phyloP scores from a whole-genome alignment of 1,140 invertebrate species.

The Panagrolaimus sp. region DNA sequence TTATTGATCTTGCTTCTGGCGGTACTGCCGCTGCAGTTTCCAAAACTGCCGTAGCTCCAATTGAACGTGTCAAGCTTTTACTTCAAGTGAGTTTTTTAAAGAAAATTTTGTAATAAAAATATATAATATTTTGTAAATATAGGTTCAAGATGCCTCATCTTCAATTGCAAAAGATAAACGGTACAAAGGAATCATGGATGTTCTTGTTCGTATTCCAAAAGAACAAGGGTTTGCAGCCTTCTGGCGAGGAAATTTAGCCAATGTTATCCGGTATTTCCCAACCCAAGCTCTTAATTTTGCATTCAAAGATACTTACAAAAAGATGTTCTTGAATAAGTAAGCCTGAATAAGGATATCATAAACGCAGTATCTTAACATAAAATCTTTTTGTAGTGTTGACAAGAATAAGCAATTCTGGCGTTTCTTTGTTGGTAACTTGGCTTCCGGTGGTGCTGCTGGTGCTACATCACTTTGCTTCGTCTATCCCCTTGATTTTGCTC shows the following conservation, averaged over 20 bases:
- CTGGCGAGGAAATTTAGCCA: slow-evolving; percentile 57
- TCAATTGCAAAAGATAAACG: slow-evolving; percentile 70
- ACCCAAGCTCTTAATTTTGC: slow-evolving; percentile 59
- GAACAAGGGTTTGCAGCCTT: slow-evolving; percentile 54
- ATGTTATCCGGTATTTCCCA: slow-evolving; percentile 58
- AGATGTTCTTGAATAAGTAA: slow-evolving; percentile 62
- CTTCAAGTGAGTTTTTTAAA: slow-evolving; percentile 57
- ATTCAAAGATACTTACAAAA: slow-evolving; percentile 60
- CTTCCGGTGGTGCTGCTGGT: slow-evolving; percentile 61
- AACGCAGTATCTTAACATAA: no score
- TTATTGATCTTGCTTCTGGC: slow-evolving; percentile 60
- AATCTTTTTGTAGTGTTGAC: slow-evolving; percentile 66
- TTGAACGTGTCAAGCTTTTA: slow-evolving; percentile 62
- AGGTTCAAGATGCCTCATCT: slow-evolving; percentile 64
- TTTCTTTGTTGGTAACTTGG: slow-evolving; percentile 70
- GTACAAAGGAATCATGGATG: slow-evolving; percentile 59
- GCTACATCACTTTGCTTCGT: slow-evolving; percentile 61
- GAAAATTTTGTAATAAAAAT: neutral
- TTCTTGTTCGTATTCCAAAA: slow-evolving; percentile 49
- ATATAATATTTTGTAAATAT: slow-evolving; percentile 30
- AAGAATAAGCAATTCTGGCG: slow-evolving; percentile 80
- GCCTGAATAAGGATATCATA: neutral
- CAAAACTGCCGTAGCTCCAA: slow-evolving; percentile 69
- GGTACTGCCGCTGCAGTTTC: slow-evolving; percentile 82
- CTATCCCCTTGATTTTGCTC: slow-evolving; percentile 61